Conservation (phyloP, 2,888 invertebrate genomes). For the Drosophila engyochracea region DNA sequence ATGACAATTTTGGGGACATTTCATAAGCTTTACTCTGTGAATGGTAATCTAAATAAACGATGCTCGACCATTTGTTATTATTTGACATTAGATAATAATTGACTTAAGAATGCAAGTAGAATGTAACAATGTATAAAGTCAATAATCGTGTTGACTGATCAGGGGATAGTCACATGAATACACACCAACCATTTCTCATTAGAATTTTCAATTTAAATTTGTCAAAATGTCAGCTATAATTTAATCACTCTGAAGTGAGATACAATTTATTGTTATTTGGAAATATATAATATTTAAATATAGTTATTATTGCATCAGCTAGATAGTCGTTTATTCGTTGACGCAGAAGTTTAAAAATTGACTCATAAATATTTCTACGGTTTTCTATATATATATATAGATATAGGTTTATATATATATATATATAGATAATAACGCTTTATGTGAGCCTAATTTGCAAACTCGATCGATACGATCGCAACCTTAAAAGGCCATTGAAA, state of each 20-base stretch:
- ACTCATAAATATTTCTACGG: background rate
- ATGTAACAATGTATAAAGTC: background rate
- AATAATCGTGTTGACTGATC: background rate
- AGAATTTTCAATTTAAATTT: background rate
- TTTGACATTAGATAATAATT: background rate
- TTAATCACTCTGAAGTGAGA: slow-evolving; percentile 10
- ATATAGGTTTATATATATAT: background rate
- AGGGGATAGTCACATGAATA: background rate
- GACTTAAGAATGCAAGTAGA: background rate
- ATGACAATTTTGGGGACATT: background rate
- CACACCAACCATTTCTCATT: background rate
- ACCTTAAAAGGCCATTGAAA: slow-evolving; percentile 45
- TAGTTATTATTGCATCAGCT: background rate
- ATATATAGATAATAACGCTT: slow-evolving; percentile 13
- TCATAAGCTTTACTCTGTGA: background rate
- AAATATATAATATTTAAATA: slow-evolving; percentile 3
- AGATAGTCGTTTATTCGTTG: background rate
- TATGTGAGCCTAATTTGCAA: slow-evolving; percentile 31
- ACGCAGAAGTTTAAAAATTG: background rate
- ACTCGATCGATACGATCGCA: slow-evolving; percentile 25
- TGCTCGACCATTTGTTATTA: background rate
- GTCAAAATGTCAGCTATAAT: slow-evolving; percentile 8
- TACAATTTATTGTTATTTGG: slow-evolving; percentile 6
- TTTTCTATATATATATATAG: background rate
- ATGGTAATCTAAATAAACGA: background rate